phyloP scores from a whole-genome alignment of 2,797 vertebrate species.

The Tokudaia tokunoshimensis region DNA sequence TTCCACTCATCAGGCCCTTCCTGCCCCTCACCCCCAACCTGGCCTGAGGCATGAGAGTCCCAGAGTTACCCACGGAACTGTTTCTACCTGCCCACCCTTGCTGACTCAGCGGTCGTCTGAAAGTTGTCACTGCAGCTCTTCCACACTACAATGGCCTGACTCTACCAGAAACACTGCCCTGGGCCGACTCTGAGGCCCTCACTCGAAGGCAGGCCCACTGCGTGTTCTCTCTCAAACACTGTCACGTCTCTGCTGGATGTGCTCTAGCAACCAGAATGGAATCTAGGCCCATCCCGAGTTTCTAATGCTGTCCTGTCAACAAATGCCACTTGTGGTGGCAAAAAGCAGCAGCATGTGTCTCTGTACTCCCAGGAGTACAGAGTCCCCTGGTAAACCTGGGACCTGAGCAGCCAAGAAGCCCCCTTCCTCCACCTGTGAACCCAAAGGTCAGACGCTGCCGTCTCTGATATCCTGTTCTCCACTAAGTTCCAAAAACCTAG shows the following conservation, averaged over 20 bases:
- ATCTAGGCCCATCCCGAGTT: not conserved
- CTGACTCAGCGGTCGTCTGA: not conserved
- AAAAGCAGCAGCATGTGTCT: not conserved
- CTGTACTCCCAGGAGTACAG: not conserved
- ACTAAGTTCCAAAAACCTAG: not conserved
- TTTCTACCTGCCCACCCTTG: not conserved
- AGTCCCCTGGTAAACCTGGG: not conserved
- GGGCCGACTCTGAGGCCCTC: not conserved
- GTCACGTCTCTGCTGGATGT: not conserved
- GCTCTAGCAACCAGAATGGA: not conserved
- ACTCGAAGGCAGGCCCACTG: not conserved
- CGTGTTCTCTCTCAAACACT: not conserved
- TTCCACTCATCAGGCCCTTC: not conserved
- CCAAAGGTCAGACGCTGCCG: no score
- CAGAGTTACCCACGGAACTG: not conserved
- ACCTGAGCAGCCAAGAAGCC: not conserved
- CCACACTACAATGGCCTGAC: not conserved
- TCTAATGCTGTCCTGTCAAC: not conserved
- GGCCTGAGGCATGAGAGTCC: not conserved
- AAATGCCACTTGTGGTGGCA: not conserved
- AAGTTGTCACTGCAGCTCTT: not conserved
- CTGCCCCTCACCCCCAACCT: not conserved
- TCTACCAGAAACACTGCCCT: not conserved
- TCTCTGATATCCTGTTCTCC: not conserved
- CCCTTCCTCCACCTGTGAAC: not conserved